These are phyloP conservation scores for Drosophila punjabiensis DNA, from an alignment of 1,140 invertebrate species.

Conservation along the genomic window DNA sequence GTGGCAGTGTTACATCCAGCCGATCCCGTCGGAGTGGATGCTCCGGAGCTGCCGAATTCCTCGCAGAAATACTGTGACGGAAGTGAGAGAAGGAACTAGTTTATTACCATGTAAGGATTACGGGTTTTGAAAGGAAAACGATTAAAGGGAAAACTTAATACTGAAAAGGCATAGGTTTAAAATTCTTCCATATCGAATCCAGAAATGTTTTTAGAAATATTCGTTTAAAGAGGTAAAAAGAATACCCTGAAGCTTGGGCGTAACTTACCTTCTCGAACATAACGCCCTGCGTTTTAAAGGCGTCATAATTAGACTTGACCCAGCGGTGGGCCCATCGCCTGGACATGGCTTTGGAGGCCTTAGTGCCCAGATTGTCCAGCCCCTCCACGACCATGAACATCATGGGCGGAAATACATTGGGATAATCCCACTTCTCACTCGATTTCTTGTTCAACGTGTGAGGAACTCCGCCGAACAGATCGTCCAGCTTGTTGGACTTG, in stretches of 20 bases:
- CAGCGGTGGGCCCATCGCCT: conserved; percentile 91
- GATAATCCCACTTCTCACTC: conserved; percentile 97
- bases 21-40: conserved; percentile 93
- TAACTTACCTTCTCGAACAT: conserved; percentile 95
- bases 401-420: conserved; percentile 96
- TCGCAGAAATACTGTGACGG: conserved; percentile 91
- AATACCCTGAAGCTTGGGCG: background rate
- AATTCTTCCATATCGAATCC: background rate
- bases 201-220: background rate
- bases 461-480: conserved; percentile 89
- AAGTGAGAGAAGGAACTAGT: background rate
- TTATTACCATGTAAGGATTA: background rate
- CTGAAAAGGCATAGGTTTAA: background rate
- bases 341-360: conserved; percentile 89
- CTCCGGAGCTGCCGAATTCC: conserved; percentile 89
- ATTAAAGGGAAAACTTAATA: background rate
- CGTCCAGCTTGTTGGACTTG: conserved; percentile 89
- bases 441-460: conserved; percentile 90
- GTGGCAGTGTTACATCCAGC: conserved; percentile 85
- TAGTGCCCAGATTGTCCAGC: conserved; percentile 89
- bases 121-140: background rate
- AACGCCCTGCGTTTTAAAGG: conserved; percentile 89
- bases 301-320: conserved; percentile 92
- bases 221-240: background rate
- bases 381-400: conserved; percentile 93